Evolutionary conservation across 37 sponge, comb jelly and placozoan genomes (phyloP).

Genomic region (Amphimedon queenslandica): DNA sequence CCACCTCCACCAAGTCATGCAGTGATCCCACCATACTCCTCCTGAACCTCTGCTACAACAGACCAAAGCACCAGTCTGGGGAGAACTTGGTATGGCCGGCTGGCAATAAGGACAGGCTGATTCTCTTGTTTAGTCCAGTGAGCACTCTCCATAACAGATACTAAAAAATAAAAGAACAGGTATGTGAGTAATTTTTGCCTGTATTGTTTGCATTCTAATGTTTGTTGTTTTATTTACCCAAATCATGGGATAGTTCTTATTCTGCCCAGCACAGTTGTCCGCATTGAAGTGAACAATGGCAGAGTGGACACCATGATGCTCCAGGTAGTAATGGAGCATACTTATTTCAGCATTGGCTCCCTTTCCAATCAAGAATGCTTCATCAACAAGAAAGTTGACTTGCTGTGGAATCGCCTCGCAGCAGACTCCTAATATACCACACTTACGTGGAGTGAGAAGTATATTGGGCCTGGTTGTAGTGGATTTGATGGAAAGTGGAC

Average conservation of each 20-base stretch:
- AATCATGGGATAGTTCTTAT: constrained; percentile 23
- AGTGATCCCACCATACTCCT: constrained; percentile 15
- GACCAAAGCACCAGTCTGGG: constrained; percentile 39
- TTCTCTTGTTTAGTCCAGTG: background rate
- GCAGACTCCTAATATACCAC: constrained; percentile 57
- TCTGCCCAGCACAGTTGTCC: constrained; percentile 22
- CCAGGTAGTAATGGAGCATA: constrained; percentile 20
- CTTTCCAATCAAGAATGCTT: constrained; percentile 15
- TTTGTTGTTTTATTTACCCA: background rate
- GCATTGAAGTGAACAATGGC: constrained; percentile 7
- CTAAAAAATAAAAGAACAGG: background rate
- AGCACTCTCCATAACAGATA: constrained; percentile 5
- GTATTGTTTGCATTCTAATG: background rate
- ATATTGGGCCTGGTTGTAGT: constrained; percentile 61
- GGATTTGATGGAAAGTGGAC: constrained; percentile 62
- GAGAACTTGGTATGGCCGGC: constrained; percentile 40
- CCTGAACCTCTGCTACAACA: constrained; percentile 10
- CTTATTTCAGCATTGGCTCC: constrained; percentile 14
- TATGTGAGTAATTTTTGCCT: too few species aligned
- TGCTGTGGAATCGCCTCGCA: constrained; percentile 63
- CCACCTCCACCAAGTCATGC: constrained; percentile 24
- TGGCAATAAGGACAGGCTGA: constrained; percentile 11
- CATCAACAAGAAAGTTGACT: constrained; percentile 46
- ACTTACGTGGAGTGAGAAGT: constrained; percentile 64
- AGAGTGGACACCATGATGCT: constrained; percentile 2